Conservation (phyloP, 2,113 vertebrate species). For the Chaetura pelagica region DNA sequence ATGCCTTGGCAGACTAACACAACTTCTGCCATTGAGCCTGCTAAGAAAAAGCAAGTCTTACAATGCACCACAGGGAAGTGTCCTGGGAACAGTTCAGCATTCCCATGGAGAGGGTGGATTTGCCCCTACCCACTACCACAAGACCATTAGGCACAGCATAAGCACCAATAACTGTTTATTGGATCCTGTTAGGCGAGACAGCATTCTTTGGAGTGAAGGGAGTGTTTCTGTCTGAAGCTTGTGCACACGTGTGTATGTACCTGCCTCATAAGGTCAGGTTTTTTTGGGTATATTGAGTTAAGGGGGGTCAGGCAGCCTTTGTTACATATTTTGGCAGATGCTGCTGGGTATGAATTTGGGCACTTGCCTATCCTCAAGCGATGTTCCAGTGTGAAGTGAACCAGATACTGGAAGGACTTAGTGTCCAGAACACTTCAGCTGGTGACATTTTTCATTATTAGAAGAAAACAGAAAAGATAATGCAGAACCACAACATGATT, state of each 20-base stretch:
- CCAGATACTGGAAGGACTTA: background rate
- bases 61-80: background rate
- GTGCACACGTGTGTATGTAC: background rate
- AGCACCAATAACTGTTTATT: background rate
- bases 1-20: background rate
- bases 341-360: background rate
- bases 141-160: background rate
- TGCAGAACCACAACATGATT: background rate
- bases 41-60: background rate
- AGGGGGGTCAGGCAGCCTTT: background rate
- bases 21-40: background rate
- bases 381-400: background rate
- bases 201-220: fast-evolving
- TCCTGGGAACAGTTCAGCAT: background rate
- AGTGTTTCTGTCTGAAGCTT: background rate
- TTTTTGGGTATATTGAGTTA: background rate
- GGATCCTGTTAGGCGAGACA: background rate
- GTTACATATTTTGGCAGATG: background rate
- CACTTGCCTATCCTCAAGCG: background rate
- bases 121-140: background rate
- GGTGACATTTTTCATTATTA: background rate
- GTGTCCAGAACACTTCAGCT: background rate
- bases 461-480: background rate
- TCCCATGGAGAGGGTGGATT: background rate
- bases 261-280: background rate